Evolutionary conservation across 92 coral and sea anemone species (phyloP).

Genomic region (Parazoanthus atlanticus): DNA sequence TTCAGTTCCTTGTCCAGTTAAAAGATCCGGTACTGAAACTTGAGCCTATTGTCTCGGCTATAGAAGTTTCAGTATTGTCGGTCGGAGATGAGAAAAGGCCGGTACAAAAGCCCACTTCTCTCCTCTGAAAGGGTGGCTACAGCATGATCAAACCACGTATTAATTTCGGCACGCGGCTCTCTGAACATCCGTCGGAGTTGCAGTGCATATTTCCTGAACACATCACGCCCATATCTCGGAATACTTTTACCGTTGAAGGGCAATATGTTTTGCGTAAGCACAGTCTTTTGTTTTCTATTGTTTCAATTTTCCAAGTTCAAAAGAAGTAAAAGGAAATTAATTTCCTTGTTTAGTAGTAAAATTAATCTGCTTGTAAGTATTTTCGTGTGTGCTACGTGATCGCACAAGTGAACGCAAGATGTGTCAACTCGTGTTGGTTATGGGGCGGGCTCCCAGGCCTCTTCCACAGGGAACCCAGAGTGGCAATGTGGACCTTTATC

Average conservation of each 20-base stretch:
- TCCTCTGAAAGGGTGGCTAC: not conserved
- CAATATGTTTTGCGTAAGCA: not conserved
- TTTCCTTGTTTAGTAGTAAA: not conserved
- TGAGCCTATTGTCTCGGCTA: not conserved
- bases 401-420: no score
- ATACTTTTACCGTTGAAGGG: not conserved
- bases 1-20: not conserved
- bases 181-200: not conserved
- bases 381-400: not conserved
- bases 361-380: not conserved
- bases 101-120: not conserved
- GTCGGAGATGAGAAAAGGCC: not conserved
- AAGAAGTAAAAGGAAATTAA: no score
- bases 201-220: not conserved
- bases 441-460: no score
- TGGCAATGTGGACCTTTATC: no score
- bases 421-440: no score
- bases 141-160: not conserved
- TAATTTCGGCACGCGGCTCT: not conserved
- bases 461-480: no score
- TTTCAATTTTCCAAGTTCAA: not conserved
- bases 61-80: not conserved
- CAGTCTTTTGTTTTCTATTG: not conserved
- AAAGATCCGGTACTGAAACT: not conserved
- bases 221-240: not conserved